phyloP scores from a whole-genome alignment of 2,888 invertebrate species.

The Pocota personata region DNA sequence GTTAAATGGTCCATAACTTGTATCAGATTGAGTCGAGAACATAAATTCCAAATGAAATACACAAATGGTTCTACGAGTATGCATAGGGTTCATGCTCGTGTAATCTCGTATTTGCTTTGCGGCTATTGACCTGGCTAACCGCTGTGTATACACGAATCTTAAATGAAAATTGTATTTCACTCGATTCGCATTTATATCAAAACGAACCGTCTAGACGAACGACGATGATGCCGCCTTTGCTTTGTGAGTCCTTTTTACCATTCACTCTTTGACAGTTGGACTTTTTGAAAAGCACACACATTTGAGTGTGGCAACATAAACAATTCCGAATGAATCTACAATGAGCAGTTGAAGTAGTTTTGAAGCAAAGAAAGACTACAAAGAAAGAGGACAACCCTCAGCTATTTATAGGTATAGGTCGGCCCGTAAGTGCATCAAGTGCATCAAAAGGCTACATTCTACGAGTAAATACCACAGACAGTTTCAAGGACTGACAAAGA shows the following conservation, averaged over 20 bases:
- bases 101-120: not conserved
- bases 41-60: constrained; percentile 56
- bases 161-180: not conserved
- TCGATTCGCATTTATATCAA: not conserved
- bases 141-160: not conserved
- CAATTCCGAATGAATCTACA: not conserved
- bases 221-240: not conserved
- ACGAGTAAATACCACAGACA: too few relatives aligned
- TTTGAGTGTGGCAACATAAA: not conserved
- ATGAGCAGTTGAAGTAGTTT: not conserved
- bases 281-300: constrained; percentile 8
- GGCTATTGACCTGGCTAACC: constrained; percentile 5
- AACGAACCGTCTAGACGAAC: constrained; percentile 27
- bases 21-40: constrained; percentile 56
- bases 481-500: too few relatives aligned
- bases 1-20: constrained; percentile 65
- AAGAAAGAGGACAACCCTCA: not conserved
- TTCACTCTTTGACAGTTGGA: constrained; percentile 24
- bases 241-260: not conserved
- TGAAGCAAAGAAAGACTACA: not conserved
- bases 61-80: not conserved
- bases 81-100: not conserved
- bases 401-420: not conserved
- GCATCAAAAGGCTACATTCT: too few relatives aligned
- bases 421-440: not conserved